Conservation (phyloP, 2,797 vertebrate species). For the Aulostomus chinensis region DNA sequence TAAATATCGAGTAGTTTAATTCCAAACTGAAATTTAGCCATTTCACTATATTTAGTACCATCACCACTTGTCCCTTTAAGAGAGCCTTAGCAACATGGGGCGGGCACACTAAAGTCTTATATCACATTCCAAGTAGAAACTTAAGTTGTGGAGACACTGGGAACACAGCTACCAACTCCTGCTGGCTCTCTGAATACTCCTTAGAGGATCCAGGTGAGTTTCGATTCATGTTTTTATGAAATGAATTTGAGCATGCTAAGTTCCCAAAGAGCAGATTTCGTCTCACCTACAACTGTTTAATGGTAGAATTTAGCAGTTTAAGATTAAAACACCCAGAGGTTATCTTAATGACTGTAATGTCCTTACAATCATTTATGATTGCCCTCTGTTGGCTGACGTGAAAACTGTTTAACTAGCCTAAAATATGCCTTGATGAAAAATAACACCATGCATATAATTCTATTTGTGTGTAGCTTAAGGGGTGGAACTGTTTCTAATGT, state of each 20-base stretch:
- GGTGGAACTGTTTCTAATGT: constrained; percentile 49
- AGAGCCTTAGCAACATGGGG: constrained; percentile 35
- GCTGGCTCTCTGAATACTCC: constrained; percentile 4
- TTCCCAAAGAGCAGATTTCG: constrained; percentile 10
- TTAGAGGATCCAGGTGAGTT: constrained; percentile 48
- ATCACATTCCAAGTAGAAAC: constrained; percentile 55
- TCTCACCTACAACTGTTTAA: too few relatives aligned
- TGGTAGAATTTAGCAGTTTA: too few relatives aligned
- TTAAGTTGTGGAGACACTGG: constrained; percentile 30
- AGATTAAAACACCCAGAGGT: too few relatives aligned
- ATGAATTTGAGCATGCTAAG: constrained; percentile 7
- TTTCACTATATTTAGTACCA: constrained; percentile 13
- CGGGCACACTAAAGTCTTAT: constrained; percentile 23
- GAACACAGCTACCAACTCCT: background rate
- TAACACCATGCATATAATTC: constrained; percentile 47
- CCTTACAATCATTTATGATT: background rate
- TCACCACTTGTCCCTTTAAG: constrained; percentile 62
- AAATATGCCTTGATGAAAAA: constrained; percentile 32
- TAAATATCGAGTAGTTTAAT: too few relatives aligned
- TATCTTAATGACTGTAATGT: constrained; percentile 12
- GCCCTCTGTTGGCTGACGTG: too few relatives aligned
- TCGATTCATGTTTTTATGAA: constrained; percentile 12
- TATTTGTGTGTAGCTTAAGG: constrained; percentile 40
- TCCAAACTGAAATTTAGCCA: background rate
- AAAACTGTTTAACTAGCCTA: too few relatives aligned